Percentiles rank a stretch among this genome's conserved stretches.
Evolutionary conservation across 2,797 vertebrate genomes (phyloP).

Genomic region (Buceros bicornis): DNA sequence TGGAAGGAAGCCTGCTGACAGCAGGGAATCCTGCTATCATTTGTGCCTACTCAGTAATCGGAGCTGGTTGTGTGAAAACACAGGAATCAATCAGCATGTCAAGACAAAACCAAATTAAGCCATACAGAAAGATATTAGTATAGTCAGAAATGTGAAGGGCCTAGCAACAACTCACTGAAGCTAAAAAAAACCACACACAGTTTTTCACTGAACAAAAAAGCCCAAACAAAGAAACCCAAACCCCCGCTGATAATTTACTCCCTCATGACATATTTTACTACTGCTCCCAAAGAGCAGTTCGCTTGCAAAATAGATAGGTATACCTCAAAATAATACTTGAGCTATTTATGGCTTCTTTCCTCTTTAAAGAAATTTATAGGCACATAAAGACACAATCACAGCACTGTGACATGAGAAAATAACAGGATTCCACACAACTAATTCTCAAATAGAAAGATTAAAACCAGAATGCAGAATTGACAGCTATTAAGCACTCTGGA

Average conservation of each 20-base stretch:
- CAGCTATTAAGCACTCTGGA: not conserved
- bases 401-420: not conserved
- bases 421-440: not conserved
- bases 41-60: not conserved
- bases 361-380: not conserved
- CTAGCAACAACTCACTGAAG: not conserved
- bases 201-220: not conserved
- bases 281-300: not conserved
- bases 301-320: not conserved
- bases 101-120: conserved; percentile 38
- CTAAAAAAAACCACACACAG: not conserved
- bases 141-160: not conserved
- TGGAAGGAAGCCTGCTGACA: not conserved
- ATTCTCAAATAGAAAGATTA: not conserved
- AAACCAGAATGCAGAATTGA: not conserved
- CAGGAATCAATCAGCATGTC: not conserved
- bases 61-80: not conserved
- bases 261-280: not conserved
- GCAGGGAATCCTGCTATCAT: not conserved
- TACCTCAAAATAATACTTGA: not conserved
- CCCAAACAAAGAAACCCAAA: not conserved
- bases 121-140: not conserved
- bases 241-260: not conserved
- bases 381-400: not conserved
- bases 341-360: not conserved